Conservation (phyloP, 2,888 invertebrate species). For the Eremobia ochroleuca region DNA sequence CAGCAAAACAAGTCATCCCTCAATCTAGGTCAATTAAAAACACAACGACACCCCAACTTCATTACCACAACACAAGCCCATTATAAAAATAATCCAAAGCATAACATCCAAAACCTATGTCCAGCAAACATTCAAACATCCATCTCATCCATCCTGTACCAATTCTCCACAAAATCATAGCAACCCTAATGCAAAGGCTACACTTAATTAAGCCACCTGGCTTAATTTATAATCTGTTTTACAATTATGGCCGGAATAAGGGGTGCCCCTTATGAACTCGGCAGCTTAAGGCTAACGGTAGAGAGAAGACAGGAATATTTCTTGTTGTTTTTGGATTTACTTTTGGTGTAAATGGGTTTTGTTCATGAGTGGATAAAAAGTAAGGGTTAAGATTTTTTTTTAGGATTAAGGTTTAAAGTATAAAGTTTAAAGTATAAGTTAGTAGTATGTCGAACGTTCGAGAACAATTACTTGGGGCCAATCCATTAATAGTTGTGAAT, state of each 20-base stretch:
- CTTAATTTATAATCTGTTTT: slow-evolving; percentile 70
- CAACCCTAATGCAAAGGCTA: slow-evolving; percentile 58
- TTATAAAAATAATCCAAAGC: not conserved
- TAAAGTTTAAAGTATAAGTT: too few species aligned
- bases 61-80: not conserved
- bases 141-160: slow-evolving; percentile 31
- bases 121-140: slow-evolving; percentile 10
- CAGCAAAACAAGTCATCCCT: not conserved
- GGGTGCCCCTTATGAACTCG: slow-evolving; percentile 51
- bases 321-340: slow-evolving; percentile 19
- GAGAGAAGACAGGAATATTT: slow-evolving; percentile 2
- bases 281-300: slow-evolving; percentile 27
- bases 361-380: not conserved
- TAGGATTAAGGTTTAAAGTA: too few species aligned
- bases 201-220: slow-evolving; percentile 71
- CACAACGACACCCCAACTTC: not conserved
- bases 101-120: not conserved
- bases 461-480: too few species aligned
- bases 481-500: too few species aligned
- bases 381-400: too few species aligned
- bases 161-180: slow-evolving; percentile 36
- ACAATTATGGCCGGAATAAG: slow-evolving; percentile 62
- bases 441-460: too few species aligned
- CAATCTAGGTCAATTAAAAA: not conserved
- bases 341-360: slow-evolving; percentile 23